Conservation (phyloP, 2,888 invertebrate genomes). For the Tillus elongatus region DNA sequence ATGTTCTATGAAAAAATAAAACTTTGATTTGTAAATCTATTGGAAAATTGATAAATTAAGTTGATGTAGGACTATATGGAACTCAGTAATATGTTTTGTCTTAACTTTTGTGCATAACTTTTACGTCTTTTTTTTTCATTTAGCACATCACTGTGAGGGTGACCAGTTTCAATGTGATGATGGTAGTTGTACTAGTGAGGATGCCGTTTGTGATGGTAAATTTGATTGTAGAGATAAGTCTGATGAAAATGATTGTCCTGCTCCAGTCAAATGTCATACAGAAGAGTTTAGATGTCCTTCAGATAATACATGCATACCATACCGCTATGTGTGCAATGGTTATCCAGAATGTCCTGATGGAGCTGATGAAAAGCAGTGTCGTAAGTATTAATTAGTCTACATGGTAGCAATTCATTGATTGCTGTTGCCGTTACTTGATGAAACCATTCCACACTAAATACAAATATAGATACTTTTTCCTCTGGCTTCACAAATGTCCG, state of each 20-base stretch:
- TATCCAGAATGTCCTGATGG: constrained; percentile 48
- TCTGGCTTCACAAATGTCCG: too few species aligned
- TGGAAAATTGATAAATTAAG: too few species aligned
- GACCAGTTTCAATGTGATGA: constrained; percentile 46
- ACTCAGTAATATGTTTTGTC: too few species aligned
- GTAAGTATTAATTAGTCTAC: constrained; percentile 37
- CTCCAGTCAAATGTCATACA: constrained; percentile 38
- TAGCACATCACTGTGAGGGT: constrained; percentile 35
- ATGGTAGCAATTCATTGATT: too few species aligned
- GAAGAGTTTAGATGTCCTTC: constrained; percentile 51
- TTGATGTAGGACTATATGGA: too few species aligned
- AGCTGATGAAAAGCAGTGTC: constrained; percentile 57
- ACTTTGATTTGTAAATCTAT: too few species aligned
- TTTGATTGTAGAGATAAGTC: constrained; percentile 51
- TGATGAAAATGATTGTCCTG: constrained; percentile 48
- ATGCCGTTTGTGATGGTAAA: constrained; percentile 50
- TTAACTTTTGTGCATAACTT: too few species aligned
- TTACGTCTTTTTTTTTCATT: too few species aligned
- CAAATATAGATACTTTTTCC: too few species aligned
- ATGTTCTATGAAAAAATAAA: too few species aligned
- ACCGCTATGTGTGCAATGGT: constrained; percentile 46
- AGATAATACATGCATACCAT: constrained; percentile 52
- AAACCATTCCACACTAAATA: too few species aligned
- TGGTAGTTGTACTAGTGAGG: constrained; percentile 47
- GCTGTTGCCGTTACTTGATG: too few species aligned